A percentile compares a stretch with the other conserved stretches of the same genome.
Evolutionary conservation across 2,113 vertebrate species (phyloP).

Genomic region (Xenotilapia caudafasciata): DNA sequence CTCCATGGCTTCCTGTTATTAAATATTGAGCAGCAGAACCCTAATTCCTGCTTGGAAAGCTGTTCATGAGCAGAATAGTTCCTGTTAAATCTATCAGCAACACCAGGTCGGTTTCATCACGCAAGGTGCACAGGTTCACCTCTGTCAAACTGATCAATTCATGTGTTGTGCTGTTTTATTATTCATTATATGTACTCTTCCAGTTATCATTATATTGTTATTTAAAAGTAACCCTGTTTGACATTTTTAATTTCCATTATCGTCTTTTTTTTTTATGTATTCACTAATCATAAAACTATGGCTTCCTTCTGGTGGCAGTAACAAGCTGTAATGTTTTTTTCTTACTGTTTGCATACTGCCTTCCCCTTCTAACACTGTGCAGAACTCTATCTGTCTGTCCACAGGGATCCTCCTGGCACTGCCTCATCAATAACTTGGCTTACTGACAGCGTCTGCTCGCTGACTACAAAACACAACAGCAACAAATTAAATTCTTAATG

Average conservation of each 20-base stretch:
- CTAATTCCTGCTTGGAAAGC: background rate
- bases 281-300: background rate
- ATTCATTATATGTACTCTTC: background rate
- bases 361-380: conserved; percentile 5
- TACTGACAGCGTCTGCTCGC: conserved; percentile 19
- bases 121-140: background rate
- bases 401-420: conserved; percentile 39
- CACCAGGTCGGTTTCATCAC: background rate
- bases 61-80: background rate
- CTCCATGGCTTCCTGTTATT: background rate
- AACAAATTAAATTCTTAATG: conserved; percentile 45
- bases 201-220: background rate
- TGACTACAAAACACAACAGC: conserved; percentile 8
- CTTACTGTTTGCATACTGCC: background rate
- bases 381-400: conserved; percentile 34
- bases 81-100: background rate
- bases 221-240: background rate
- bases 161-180: background rate
- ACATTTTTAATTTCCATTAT: background rate
- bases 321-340: background rate
- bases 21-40: conserved; percentile 17
- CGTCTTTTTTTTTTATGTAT: background rate
- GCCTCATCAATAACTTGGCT: conserved; percentile 51
- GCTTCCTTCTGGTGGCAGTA: background rate
- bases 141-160: background rate